Percentiles rank a stretch among this genome's conserved stretches.
Evolutionary conservation across 2,113 vertebrate genomes (phyloP).

Genomic region (Pterophyllum scalare): DNA sequence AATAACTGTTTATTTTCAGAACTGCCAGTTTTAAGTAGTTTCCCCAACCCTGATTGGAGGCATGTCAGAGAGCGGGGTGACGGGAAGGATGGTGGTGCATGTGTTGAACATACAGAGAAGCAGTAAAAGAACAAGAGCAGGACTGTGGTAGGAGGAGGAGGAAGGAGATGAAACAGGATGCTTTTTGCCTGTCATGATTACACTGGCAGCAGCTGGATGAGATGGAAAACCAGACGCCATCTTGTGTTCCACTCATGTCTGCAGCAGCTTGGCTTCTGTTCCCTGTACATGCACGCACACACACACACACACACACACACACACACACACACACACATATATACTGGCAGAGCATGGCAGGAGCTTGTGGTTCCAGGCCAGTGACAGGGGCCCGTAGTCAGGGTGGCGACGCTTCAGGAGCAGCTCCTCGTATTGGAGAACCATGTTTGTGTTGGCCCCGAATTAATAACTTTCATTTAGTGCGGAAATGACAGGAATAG

Average conservation of each 20-base stretch:
- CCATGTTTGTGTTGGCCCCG: slow-evolving; percentile 78
- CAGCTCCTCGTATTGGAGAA: slow-evolving; percentile 69
- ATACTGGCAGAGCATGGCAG: slow-evolving; percentile 45
- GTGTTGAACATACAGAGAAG: slow-evolving; percentile 44
- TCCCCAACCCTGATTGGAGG: slow-evolving; percentile 4
- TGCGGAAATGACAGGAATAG: slow-evolving; percentile 88
- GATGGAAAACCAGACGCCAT: slow-evolving; percentile 71
- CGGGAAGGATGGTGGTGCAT: slow-evolving; percentile 20
- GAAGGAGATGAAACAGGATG: slow-evolving; percentile 64
- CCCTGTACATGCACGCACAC: neutral
- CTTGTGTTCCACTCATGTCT: slow-evolving; percentile 69
- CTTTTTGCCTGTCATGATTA: slow-evolving; percentile 59
- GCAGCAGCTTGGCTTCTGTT: slow-evolving; percentile 44
- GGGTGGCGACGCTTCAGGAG: slow-evolving; percentile 66
- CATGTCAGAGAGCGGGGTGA: neutral
- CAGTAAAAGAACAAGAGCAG: slow-evolving; percentile 32
- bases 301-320: slow-evolving; percentile 22
- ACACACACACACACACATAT: slow-evolving; percentile 18
- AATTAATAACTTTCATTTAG: slow-evolving; percentile 85
- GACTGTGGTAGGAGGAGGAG: slow-evolving; percentile 9
- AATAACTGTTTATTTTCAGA: slow-evolving; percentile 5
- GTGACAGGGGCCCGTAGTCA: slow-evolving; percentile 74
- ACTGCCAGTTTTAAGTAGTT: neutral
- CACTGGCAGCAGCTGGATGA: slow-evolving; percentile 53
- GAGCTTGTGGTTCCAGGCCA: slow-evolving; percentile 72